Percentiles rank a stretch among this genome's conserved stretches.
phyloP scores from a whole-genome alignment of 2,797 vertebrate genomes.

The Erpetoichthys calabaricus region DNA sequence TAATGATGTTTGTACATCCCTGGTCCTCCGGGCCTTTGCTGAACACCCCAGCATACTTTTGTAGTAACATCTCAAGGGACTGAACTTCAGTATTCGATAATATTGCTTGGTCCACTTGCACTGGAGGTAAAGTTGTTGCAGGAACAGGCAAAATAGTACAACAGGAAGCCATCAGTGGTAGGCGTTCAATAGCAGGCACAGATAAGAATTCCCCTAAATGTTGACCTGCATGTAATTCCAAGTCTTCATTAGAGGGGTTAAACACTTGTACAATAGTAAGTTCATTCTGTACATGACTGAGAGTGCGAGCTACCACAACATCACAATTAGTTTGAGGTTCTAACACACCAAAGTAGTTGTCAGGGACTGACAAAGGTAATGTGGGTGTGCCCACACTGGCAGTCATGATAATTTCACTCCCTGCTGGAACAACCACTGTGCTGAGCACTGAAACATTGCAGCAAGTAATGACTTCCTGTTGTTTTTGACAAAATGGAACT shows the following conservation, averaged over 20 bases:
- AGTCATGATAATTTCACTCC: constrained; percentile 15
- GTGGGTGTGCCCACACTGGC: constrained; percentile 13
- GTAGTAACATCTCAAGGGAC: too few relatives aligned
- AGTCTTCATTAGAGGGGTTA: constrained; percentile 3
- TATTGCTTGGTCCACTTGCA: too few relatives aligned
- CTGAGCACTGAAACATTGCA: constrained; percentile 1
- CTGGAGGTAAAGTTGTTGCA: neutral
- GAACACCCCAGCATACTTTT: too few relatives aligned
- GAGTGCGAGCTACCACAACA: constrained; percentile 11
- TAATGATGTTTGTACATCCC: too few relatives aligned
- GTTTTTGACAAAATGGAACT: constrained; percentile 7
- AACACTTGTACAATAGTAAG: neutral
- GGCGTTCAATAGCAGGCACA: constrained; percentile 6
- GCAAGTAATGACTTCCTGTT: constrained; percentile 7
- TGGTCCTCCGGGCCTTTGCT: too few relatives aligned
- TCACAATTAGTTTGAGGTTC: constrained; percentile 11
- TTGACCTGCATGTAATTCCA: constrained; percentile 11
- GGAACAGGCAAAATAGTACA: constrained; percentile 2
- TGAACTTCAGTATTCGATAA: too few relatives aligned
- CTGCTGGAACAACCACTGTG: constrained; percentile 10
- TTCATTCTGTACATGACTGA: constrained; percentile 12
- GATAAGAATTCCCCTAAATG: constrained; percentile 10
- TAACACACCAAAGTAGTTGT: constrained; percentile 14
- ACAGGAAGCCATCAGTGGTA: constrained; percentile 1
- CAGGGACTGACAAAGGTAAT: constrained; percentile 13